Conservation (phyloP, 2,797 vertebrate genomes). For the Gobionotothen gibberifrons region DNA sequence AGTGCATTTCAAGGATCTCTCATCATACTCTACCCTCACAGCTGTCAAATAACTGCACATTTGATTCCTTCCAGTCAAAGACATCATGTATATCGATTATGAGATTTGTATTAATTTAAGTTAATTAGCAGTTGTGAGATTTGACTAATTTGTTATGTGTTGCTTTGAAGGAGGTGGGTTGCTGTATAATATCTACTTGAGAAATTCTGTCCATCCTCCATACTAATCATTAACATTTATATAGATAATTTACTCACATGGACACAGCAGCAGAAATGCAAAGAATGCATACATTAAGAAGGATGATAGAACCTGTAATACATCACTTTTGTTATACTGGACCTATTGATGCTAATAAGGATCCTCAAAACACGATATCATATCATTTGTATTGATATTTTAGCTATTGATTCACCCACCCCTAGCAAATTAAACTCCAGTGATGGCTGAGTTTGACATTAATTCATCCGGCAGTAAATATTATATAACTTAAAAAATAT, state of each 20-base stretch:
- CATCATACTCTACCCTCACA: conserved; percentile 25
- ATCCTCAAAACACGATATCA: background rate
- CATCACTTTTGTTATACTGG: background rate
- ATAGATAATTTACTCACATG: background rate
- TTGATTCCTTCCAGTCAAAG: conserved; percentile 21
- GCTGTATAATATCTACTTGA: too few species aligned
- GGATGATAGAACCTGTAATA: background rate
- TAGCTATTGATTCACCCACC: background rate
- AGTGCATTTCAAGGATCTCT: conserved; percentile 42
- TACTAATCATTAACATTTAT: background rate
- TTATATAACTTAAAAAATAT: background rate
- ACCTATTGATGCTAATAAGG: background rate
- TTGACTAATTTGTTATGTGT: background rate
- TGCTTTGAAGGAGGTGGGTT: background rate
- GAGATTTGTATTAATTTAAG: conserved; percentile 3
- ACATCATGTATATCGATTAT: background rate
- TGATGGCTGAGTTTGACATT: background rate
- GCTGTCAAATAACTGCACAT: conserved; percentile 45
- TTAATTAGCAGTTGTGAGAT: background rate
- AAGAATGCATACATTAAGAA: background rate
- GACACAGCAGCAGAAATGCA: background rate
- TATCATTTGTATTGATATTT: background rate
- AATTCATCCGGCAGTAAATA: background rate
- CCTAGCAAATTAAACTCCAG: background rate
- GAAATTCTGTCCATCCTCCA: background rate